Evolutionary conservation across 2,113 vertebrate species (phyloP).

Genomic region (Cryptomyrus ogoouensis): DNA sequence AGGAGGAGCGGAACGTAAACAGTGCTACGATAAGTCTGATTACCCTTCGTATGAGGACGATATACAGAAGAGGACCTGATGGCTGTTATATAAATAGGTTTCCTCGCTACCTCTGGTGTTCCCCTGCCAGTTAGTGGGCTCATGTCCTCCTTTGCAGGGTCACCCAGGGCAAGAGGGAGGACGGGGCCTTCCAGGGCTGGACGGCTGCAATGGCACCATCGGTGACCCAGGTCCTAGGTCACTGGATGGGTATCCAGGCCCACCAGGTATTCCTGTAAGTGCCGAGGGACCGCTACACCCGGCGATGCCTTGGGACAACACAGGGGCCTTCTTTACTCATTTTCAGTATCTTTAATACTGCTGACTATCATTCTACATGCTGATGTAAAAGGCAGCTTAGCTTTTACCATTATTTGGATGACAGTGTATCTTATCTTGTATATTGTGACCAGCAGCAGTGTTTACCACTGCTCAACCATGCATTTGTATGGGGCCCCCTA

Average conservation of each 20-base stretch:
- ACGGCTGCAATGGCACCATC: neutral
- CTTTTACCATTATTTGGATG: neutral
- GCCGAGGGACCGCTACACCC: neutral
- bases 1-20: neutral
- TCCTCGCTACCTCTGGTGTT: neutral
- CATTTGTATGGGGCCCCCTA: neutral
- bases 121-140: neutral
- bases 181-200: neutral
- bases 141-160: neutral
- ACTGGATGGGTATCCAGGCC: neutral
- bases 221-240: neutral
- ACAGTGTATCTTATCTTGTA: neutral
- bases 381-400: neutral
- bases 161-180: slow-evolving; percentile 8
- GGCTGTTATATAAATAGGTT: neutral
- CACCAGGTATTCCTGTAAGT: neutral
- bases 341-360: neutral
- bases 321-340: neutral
- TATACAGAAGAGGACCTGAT: neutral
- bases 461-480: neutral
- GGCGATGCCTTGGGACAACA: neutral
- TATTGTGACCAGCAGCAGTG: neutral
- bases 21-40: neutral
- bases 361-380: neutral
- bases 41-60: neutral